phyloP scores from a whole-genome alignment of 2,888 invertebrate species.

The Oscheius myriophilus region DNA sequence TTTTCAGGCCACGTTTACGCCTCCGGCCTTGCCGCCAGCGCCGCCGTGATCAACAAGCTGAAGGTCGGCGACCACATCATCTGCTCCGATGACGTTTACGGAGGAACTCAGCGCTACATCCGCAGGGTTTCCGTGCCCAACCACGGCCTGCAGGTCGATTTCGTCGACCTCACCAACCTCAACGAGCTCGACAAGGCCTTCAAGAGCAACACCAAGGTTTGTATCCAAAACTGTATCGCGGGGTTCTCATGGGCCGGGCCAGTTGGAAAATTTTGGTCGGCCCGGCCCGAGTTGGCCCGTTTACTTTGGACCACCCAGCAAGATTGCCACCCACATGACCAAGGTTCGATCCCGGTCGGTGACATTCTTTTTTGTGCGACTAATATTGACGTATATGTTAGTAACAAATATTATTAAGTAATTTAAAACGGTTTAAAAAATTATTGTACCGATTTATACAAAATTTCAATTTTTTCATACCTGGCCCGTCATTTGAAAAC shows the following conservation, averaged over 20 bases:
- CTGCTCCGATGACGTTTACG: slow-evolving; percentile 91
- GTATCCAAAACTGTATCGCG: neutral
- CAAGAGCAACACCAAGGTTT: slow-evolving; percentile 86
- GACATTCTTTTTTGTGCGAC: too few relatives aligned
- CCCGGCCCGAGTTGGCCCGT: too few relatives aligned
- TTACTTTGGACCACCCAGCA: too few relatives aligned
- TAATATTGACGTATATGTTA: too few relatives aligned
- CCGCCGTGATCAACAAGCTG: slow-evolving; percentile 81
- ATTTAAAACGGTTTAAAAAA: too few relatives aligned
- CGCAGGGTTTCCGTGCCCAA: slow-evolving; percentile 75
- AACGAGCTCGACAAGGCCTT: slow-evolving; percentile 79
- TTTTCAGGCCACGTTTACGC: slow-evolving; percentile 77
- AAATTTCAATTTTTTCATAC: too few relatives aligned
- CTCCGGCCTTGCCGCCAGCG: slow-evolving; percentile 87
- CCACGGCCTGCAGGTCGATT: slow-evolving; percentile 81
- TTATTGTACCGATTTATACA: too few relatives aligned
- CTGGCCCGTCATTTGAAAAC: too few relatives aligned
- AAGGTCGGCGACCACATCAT: slow-evolving; percentile 88
- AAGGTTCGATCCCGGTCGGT: too few relatives aligned
- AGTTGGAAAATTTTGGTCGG: too few relatives aligned
- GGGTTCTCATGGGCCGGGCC: neutral
- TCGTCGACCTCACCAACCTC: slow-evolving; percentile 82
- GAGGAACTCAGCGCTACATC: slow-evolving; percentile 76
- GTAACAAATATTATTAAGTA: too few relatives aligned
- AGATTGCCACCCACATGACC: too few relatives aligned